Percentiles rank a stretch among this genome's conserved stretches.
These are phyloP conservation scores for Euglossa dilemma DNA, from an alignment of 1,140 invertebrate genomes.

Conservation along the genomic window DNA sequence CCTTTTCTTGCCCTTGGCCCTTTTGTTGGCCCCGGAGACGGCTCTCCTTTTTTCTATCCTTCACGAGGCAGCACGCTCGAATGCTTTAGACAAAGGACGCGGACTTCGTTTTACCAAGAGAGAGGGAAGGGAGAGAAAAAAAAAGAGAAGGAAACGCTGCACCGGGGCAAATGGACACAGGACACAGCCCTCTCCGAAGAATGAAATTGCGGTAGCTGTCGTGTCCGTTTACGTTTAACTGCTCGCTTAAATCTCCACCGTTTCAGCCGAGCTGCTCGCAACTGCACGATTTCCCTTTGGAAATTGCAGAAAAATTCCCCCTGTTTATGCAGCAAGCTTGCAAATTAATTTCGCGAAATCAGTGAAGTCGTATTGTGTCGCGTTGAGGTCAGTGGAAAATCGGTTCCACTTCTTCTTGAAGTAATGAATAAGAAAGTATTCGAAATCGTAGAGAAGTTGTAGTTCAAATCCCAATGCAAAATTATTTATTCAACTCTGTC, in stretches of 20 bases:
- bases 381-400: too few species aligned
- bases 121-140: neutral
- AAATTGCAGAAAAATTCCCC: neutral
- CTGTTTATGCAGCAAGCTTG: too few species aligned
- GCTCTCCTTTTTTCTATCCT: conserved; percentile 36
- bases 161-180: conserved; percentile 32
- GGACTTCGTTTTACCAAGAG: neutral
- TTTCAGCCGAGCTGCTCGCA: neutral
- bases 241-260: conserved; percentile 20
- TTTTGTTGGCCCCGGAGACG: conserved; percentile 53
- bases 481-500: too few species aligned
- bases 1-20: conserved; percentile 48
- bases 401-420: too few species aligned
- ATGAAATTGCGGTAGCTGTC: conserved; percentile 44
- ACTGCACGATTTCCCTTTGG: neutral
- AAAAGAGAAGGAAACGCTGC: neutral
- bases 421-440: too few species aligned
- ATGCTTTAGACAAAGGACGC: conserved; percentile 61
- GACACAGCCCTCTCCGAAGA: conserved; percentile 2
- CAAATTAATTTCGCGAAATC: neutral
- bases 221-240: conserved; percentile 47
- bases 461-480: too few species aligned
- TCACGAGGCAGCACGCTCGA: conserved; percentile 31
- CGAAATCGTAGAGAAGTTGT: too few species aligned
- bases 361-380: too few species aligned